Percentiles rank a stretch among this genome's conserved stretches.
phyloP scores from a whole-genome alignment of 1,140 invertebrate species.

The Rhynchophorus ferrugineus region DNA sequence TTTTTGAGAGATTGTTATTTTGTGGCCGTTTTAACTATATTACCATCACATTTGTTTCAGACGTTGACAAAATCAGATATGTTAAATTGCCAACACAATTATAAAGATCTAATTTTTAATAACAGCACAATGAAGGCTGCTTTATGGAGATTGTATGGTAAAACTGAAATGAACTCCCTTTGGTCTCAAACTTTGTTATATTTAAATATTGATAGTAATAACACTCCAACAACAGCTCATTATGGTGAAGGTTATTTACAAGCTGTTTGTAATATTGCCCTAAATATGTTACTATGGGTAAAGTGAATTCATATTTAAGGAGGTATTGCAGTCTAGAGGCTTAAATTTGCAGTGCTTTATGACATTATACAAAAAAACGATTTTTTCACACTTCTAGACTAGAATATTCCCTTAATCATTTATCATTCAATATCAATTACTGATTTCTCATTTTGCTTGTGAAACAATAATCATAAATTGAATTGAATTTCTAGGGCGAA shows the following conservation, averaged over 20 bases:
- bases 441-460: no score
- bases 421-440: no score
- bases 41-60: conserved; percentile 47
- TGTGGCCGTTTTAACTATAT: not conserved
- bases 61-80: conserved; percentile 75
- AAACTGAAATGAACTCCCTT: conserved; percentile 71
- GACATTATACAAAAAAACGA: no score
- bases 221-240: conserved; percentile 47
- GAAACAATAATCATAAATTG: no score
- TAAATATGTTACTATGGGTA: conserved; percentile 50
- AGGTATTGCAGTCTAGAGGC: not conserved
- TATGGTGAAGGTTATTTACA: conserved; percentile 64
- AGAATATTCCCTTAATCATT: no score
- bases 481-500: conserved; percentile 47
- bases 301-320: not conserved
- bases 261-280: conserved; percentile 61
- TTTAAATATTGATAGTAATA: conserved; percentile 54
- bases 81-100: conserved; percentile 75
- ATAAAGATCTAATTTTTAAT: conserved; percentile 70
- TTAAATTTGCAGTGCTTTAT: not conserved
- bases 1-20: conserved; percentile 3
- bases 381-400: no score
- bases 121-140: conserved; percentile 73
- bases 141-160: conserved; percentile 80
- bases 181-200: conserved; percentile 71